Base-by-base conservation (phyloP, 2,113 vertebrate genomes). In the Butorides virescens region DNA sequence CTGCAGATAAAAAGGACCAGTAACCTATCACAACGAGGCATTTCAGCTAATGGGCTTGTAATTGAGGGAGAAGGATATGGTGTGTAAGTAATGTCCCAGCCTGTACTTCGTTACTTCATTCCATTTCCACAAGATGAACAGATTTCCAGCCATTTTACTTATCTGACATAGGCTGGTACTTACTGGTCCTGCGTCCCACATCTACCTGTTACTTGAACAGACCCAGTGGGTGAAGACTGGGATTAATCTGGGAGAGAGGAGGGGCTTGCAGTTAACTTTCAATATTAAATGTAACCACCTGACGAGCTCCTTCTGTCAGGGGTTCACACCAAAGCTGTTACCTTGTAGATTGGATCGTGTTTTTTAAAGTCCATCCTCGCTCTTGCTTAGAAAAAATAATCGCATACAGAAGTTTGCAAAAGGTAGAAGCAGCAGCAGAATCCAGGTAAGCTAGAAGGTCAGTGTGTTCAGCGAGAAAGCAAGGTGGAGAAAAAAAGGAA, bases 361-460 rank as follows among this genome's bases (percentile, higher is more conserved):
- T 85, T 95, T 95, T 88, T 95, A 87, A 92, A 86, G 88, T 94
- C 95, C 94, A 77, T 97, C 94, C 84, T 96, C 26, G 2, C 90
- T 95, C 50, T 96, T 92, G 96, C 91, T 96, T 86, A 96, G 92
- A 81, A 73, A 94, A 98, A 93, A 97, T 78, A 96, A 55, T 73
- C 42, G 4, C 88, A 70, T 70, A 93, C 53, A 94, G 95, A 91
- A 96, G 94, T 62, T 95, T 62, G 87, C 68, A 90, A 96, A 67
- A 95, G 91, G 92, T 55, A 94, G 73, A 91, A 97, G 97, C 92
- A 96, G 94, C 92, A 87, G 97, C 95, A 97, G 87, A 89, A 91
- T 96, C 95, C 97, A 95, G 80, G 91, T 75, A 65, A 95, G 82
- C 79, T 94, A 88, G 93, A 79, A 82, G 94, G 82, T 80, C 96